Evolutionary conservation across 1,140 invertebrate genomes (phyloP).

Genomic region (Leptinotarsa defecta): DNA sequence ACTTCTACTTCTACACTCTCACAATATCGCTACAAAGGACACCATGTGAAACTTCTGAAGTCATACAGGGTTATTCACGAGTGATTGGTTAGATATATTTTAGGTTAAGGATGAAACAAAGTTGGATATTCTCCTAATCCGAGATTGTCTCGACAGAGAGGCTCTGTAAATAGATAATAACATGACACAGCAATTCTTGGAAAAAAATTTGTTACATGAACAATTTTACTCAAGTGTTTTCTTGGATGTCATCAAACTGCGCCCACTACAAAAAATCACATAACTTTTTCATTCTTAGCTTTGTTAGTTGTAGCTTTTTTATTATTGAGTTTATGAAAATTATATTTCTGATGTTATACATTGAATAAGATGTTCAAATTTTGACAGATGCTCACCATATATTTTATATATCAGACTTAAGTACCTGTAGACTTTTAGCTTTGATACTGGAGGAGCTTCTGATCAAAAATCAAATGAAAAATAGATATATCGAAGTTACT

Average conservation of each 20-base stretch:
- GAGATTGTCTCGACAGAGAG: not conserved
- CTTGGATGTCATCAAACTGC: not conserved
- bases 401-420: conserved; percentile 27
- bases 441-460: conserved; percentile 7
- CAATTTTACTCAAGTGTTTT: not conserved
- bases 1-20: too few relatives aligned
- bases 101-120: not conserved
- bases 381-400: conserved; percentile 27
- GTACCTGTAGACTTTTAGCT: conserved; percentile 15
- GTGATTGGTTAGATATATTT: not conserved
- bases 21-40: not conserved
- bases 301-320: not conserved
- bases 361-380: conserved; percentile 21
- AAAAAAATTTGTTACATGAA: not conserved
- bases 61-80: not conserved
- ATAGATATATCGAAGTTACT: too few relatives aligned
- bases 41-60: too few relatives aligned
- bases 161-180: too few relatives aligned
- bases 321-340: conserved; percentile 7
- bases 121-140: not conserved
- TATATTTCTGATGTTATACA: conserved; percentile 18
- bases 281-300: not conserved
- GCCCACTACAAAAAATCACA: not conserved
- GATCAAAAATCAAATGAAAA: not conserved
- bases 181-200: too few relatives aligned